Evolutionary conservation across 2,888 invertebrate genomes (phyloP).

Genomic region (Villa cingulata): DNA sequence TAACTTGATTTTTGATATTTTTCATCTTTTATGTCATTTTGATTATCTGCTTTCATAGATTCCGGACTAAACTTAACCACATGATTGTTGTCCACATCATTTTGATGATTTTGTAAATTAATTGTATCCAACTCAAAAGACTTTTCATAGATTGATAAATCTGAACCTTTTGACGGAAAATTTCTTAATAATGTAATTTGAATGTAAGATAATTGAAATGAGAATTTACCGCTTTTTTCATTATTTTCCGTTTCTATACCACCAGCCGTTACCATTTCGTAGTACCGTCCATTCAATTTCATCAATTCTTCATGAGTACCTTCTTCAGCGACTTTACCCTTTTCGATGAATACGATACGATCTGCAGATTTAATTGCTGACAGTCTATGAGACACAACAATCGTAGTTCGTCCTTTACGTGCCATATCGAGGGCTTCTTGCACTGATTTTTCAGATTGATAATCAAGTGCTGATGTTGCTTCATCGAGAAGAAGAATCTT

Average conservation of each 20-base stretch:
- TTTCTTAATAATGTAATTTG: too few relatives aligned
- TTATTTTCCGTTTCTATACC: slow-evolving; percentile 15
- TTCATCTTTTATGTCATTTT: not conserved
- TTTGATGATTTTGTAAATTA: slow-evolving; percentile 31
- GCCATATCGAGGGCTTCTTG: slow-evolving; percentile 69
- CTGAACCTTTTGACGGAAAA: slow-evolving; percentile 21
- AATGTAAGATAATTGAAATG: too few relatives aligned
- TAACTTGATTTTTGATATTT: slow-evolving; percentile 32
- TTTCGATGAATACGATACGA: slow-evolving; percentile 54
- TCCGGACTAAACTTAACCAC: not conserved
- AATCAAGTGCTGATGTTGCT: slow-evolving; percentile 74
- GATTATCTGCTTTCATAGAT: not conserved
- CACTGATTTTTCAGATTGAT: slow-evolving; percentile 65
- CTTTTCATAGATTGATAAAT: slow-evolving; percentile 28
- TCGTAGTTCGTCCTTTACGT: slow-evolving; percentile 56
- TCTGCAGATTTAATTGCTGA: slow-evolving; percentile 59
- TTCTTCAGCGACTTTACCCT: slow-evolving; percentile 56
- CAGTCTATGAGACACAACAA: slow-evolving; percentile 61
- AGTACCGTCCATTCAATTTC: slow-evolving; percentile 49
- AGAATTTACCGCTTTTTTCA: too few relatives aligned
- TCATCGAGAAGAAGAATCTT: slow-evolving; percentile 65
- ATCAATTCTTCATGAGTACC: slow-evolving; percentile 63
- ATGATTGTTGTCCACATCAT: slow-evolving; percentile 20
- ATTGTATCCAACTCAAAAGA: slow-evolving; percentile 30
- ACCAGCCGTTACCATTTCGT: slow-evolving; percentile 45